Base-by-base conservation (phyloP, 2,888 invertebrate genomes). In the Gryllus longicercus region DNA sequence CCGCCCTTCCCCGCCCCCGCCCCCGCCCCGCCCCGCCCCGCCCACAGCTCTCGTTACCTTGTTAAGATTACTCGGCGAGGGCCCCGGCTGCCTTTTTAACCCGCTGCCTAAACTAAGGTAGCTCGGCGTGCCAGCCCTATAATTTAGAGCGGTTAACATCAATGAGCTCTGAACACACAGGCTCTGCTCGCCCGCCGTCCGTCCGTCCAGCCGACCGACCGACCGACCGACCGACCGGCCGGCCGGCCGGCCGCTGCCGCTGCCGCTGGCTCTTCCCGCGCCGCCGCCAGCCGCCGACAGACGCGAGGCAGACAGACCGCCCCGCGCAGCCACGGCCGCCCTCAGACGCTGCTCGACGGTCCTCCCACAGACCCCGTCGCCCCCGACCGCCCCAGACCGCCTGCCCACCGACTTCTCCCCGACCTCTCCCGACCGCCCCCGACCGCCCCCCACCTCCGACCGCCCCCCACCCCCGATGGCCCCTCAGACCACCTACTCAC, bases 101-200 rank as follows among this genome's bases (percentile, higher is more conserved):
- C 79, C 79, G 79, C 79, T 79, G 79, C 79, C 77, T 76, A 79
- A 79, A 77, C 76, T 79, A 79, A 79, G 79, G 79, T 76, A 79
- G 79, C 79, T 79, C 23, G 75, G 63, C 79, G 51, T 21, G 63
- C 63, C 21, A 76, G 76, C 79, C 77, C 79, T 79, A 79, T 79
- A 76, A 79, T 79, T 79, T 79, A 76, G 79, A 63, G 79, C 79
- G 79, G 79, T 79, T 77, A 79, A 38, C 79, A 38, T 77, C 79
- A 79, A 78, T 80, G 80, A 74, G 63, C 77, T 74, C 63, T 75
- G 77, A 80, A 78, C 80, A 78, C 74, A 77, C 80, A 78, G 63
- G 25, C n/a, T 23, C 76, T 21, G 76, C 76, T 76, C 14, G 76
- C 16, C 16, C 16, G 14, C 38, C 23, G 76, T 16, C 76, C 16